Evolutionary conservation across 2,113 vertebrate species (phyloP).

Genomic region (Dicentrarchus labrax): DNA sequence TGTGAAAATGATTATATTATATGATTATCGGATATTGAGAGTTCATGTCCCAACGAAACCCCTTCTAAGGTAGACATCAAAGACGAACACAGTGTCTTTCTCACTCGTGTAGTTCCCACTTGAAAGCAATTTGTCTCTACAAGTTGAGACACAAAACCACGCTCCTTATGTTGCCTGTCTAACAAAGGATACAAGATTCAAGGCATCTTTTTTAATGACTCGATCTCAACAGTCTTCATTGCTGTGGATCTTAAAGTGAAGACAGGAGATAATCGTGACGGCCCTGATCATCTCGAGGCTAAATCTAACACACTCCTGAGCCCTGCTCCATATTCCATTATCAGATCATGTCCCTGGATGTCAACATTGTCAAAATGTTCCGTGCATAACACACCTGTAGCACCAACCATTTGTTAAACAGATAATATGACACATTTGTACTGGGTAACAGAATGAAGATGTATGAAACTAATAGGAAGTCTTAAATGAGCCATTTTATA

Average conservation of each 20-base stretch:
- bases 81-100: background rate
- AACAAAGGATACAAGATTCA: constrained; percentile 12
- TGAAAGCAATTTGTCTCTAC: constrained; percentile 16
- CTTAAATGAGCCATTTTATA: background rate
- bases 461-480: background rate
- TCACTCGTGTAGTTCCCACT: constrained; percentile 2
- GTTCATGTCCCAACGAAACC: background rate
- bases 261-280: constrained; percentile 15
- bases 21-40: background rate
- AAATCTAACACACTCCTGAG: constrained; percentile 74
- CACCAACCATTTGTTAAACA: background rate
- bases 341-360: constrained; percentile 45
- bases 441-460: background rate
- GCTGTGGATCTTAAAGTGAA: constrained; percentile 18
- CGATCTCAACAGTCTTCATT: background rate
- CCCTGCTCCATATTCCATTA: constrained; percentile 68
- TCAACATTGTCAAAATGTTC: background rate
- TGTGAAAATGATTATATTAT: no score
- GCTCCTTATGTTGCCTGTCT: constrained; percentile 11
- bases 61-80: no score
- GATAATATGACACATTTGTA: background rate
- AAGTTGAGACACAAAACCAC: constrained; percentile 23
- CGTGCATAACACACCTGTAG: constrained; percentile 22
- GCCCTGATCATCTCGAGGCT: constrained; percentile 36
- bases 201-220: constrained; percentile 16